Base-by-base conservation (phyloP, 1,140 invertebrate species). In the Drosophila athabasca region DNA sequence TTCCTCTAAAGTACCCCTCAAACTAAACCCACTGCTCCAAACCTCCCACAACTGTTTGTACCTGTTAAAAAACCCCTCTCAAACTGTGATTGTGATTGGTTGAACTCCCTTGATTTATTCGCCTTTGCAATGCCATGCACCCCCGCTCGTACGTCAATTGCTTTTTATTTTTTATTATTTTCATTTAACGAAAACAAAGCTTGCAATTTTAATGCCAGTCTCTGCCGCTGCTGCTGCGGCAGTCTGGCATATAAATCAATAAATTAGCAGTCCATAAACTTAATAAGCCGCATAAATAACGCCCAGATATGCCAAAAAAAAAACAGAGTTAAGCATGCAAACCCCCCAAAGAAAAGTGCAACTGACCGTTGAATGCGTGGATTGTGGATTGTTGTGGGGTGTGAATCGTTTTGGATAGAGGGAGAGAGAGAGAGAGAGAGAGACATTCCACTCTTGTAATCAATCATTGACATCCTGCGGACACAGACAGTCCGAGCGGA, bases 181-280 rank as follows among this genome's bases (percentile, higher is more conserved):
- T 67, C 46, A 11, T 50, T 57, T 58, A 24, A 70, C 67, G 24
- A 49, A 69, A 67, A 48, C 62, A 67, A 46, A 60, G 51, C 35
- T 31, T n/a, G 7, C 29, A 31, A 2, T 31, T 31, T 13, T 4
- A 39, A 13, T 13, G 17, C 17, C 46, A 31, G 41, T 49, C 13
- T 17, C 41, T 44, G 19, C 41, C 26, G 19, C 19, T 44, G 2
- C 24, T 49, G 44, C 31, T 19, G 17, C 19, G 29, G 2, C 24
- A 48, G 26, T 50, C 65, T 57, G 64, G 67, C 67, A 54, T 59
- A 75, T 58, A 52, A 81, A 71, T 65, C 70, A 65, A 82, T 87
- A 69, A 82, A 87, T 87, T 87, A 87, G 64, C 83, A 88, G 83
- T 60, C 59, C 70, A 82, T 87, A 75, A 88, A 82, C 57, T 84